Percentiles rank a stretch among this genome's conserved stretches.
Conservation (phyloP, 2,113 vertebrate species). For the Theristicus caerulescens region DNA sequence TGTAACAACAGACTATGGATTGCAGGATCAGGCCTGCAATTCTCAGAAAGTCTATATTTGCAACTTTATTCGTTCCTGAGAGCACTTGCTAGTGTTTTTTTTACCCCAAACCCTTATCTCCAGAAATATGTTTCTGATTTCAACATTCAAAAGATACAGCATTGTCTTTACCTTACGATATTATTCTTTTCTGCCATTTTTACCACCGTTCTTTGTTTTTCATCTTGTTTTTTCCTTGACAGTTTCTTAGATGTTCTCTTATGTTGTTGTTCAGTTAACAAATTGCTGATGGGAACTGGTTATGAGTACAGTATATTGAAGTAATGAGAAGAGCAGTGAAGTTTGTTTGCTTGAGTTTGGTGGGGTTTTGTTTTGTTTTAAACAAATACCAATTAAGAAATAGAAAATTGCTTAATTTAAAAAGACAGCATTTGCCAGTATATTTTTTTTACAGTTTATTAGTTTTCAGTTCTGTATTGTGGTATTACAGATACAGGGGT, state of each 20-base stretch:
- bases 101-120: not conserved
- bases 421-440: not conserved
- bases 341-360: not conserved
- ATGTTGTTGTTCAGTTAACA: not conserved
- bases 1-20: not conserved
- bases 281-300: not conserved
- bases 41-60: not conserved
- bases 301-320: not conserved
- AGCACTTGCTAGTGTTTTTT: not conserved
- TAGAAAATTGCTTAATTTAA: not conserved
- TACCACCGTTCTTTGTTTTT: not conserved
- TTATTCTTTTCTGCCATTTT: not conserved
- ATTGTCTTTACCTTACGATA: not conserved
- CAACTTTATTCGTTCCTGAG: not conserved
- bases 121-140: not conserved
- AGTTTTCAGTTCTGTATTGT: not conserved
- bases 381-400: not conserved
- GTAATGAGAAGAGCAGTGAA: not conserved
- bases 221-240: not conserved
- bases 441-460: not conserved
- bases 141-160: not conserved
- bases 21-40: not conserved
- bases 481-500: not conserved
- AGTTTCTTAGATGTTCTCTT: not conserved
- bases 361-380: not conserved